Evolutionary conservation across 2,797 vertebrate species (phyloP).

Genomic region (Cirrhinus mrigala): DNA sequence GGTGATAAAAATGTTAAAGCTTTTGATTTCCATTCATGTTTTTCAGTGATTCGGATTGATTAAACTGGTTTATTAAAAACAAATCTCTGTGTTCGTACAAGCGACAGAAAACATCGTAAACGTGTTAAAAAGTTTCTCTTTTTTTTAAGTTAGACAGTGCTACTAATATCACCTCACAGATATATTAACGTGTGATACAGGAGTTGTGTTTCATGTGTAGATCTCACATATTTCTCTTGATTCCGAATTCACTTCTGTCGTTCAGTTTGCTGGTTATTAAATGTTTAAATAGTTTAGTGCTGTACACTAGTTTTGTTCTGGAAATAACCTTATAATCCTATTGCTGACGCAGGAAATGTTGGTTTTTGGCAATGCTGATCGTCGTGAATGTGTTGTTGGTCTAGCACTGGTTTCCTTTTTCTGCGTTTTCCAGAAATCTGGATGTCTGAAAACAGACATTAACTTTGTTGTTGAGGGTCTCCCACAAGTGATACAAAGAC

Average conservation of each 20-base stretch:
- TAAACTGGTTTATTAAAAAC: not conserved
- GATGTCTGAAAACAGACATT: not conserved
- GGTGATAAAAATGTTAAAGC: not conserved
- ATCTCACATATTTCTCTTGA: not conserved
- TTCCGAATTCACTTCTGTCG: not conserved
- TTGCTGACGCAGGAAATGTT: conserved; percentile 15
- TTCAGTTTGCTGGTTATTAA: not conserved
- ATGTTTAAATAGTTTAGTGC: not conserved
- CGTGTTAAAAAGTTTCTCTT: not conserved
- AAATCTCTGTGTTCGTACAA: not conserved
- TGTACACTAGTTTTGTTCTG: not conserved
- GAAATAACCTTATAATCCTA: not conserved
- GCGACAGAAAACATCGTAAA: not conserved
- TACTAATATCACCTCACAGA: not conserved
- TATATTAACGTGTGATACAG: not conserved
- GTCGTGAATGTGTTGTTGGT: conserved; percentile 11
- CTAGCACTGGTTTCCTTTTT: not conserved
- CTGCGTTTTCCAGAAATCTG: not conserved
- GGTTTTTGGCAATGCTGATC: conserved; percentile 11
- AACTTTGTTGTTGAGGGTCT: not conserved
- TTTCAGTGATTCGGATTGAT: not conserved
- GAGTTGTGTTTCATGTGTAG: not conserved
- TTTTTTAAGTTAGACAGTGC: not conserved
- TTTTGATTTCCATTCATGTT: not conserved
- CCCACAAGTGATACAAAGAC: not conserved